Evolutionary conservation across 2,797 vertebrate species (phyloP).

Genomic region (Anniella stebbinsi): DNA sequence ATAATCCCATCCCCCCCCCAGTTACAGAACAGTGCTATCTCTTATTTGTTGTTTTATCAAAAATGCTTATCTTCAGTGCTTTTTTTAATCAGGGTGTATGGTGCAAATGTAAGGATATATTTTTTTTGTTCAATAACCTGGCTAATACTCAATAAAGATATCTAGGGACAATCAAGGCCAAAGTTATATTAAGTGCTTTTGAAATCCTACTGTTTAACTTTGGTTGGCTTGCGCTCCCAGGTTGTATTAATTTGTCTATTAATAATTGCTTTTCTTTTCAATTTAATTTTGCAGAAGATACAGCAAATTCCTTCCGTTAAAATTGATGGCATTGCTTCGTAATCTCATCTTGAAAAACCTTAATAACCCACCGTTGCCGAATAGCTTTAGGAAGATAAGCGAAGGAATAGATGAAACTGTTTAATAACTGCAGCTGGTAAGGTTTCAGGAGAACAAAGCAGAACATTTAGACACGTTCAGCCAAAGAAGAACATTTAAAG

Average conservation of each 20-base stretch:
- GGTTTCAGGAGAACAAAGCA: neutral
- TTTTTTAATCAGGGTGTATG: neutral
- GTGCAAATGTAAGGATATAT: neutral
- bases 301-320: constrained; percentile 53
- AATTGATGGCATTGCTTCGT: constrained; percentile 59
- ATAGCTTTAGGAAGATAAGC: constrained; percentile 3
- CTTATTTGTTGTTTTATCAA: neutral
- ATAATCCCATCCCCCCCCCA: neutral
- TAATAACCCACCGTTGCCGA: neutral
- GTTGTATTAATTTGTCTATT: constrained; percentile 17
- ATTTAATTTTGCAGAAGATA: constrained; percentile 40
- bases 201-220: neutral
- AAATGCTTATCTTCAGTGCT: neutral
- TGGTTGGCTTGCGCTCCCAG: neutral
- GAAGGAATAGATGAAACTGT: constrained; percentile 3
- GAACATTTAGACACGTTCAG: constrained; percentile 1
- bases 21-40: neutral
- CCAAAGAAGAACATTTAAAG: neutral
- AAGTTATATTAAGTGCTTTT: neutral
- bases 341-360: constrained; percentile 46
- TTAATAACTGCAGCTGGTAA: neutral
- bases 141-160: neutral
- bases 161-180: too few species aligned
- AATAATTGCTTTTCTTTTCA: constrained; percentile 33
- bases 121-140: too few species aligned